Evolutionary conservation across 2,113 vertebrate genomes (phyloP), one percentile per base, ranked within the genome.

Genomic region (Crotophaga sulcirostris): DNA sequence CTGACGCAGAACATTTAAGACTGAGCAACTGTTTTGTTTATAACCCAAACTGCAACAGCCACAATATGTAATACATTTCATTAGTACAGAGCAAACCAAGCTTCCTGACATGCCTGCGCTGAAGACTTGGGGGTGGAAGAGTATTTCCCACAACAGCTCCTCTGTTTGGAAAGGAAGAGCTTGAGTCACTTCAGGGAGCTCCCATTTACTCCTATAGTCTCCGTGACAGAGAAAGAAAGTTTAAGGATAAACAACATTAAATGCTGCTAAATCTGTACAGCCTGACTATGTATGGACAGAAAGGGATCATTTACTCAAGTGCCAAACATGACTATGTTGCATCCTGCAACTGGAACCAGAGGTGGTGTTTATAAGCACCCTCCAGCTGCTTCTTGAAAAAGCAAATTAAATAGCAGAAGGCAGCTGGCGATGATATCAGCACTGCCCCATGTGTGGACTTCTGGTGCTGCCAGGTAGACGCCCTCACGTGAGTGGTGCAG

Each of bases 151-250:
- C 79, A 96, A 93, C 85, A 97, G 75, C 72, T 93, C 47, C 59
- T 93, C 92, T 91, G 82, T 91, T 93, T 91, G 90, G 75, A 86
- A 89, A 92, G 76, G 75, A 86, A 92, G 68, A 93, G 78, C 72
- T 70, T 97, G 94, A 96, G 76, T 94, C 90, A 95, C 68, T 95
- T 38, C 33, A 93, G 94, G 92, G 95, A 94, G 92, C 94, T 95
- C 77, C 92, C 80, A 70, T 80, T 95, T 79, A 59, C 89, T 96
- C 68, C 72, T 94, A 42, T 11, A 11, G 49, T 85, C 92, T 90
- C 31, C 9, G 0, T n/a, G 72, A 70, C 92, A 93, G 66, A 87
- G 58, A 56, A 82, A 72, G 56, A 28, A 85, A 94, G 88, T 68
- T 90, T 51, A 44, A 78, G 76, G 76, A 89, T 89, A 96, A 97